A percentile compares a stretch with the other conserved stretches of the same genome.
phyloP scores from a whole-genome alignment of 2,113 vertebrate genomes.

The Petrocephalus zakoni region DNA sequence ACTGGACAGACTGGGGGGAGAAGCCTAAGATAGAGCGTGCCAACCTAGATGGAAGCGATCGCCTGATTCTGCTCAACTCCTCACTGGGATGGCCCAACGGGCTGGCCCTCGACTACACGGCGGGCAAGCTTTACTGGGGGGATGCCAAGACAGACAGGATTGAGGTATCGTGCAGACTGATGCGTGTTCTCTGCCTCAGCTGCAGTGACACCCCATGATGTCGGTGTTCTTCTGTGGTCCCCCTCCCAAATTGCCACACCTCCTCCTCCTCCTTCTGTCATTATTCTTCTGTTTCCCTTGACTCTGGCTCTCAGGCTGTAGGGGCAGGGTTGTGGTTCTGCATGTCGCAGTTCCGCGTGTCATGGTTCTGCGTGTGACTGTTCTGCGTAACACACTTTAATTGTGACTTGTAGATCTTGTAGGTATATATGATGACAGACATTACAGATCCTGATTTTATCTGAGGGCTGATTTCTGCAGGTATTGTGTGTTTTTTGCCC shows the following conservation, averaged over 20 bases:
- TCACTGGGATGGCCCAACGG: conserved; percentile 96
- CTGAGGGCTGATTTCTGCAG: neutral
- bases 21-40: conserved; percentile 90
- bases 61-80: conserved; percentile 78
- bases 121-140: conserved; percentile 93
- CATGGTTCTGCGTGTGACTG: neutral
- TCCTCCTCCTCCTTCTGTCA: neutral
- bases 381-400: neutral
- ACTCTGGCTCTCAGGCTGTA: neutral
- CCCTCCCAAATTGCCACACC: neutral
- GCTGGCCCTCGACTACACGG: conserved; percentile 77
- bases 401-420: neutral
- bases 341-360: neutral
- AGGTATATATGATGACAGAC: neutral
- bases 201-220: neutral
- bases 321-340: neutral
- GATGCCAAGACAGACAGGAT: conserved; percentile 96
- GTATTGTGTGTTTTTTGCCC: neutral
- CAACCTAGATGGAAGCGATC: conserved; percentile 79
- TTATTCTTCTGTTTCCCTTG: neutral
- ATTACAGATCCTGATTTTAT: neutral
- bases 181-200: neutral
- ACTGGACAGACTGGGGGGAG: conserved; percentile 96
- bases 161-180: conserved; percentile 64
- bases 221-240: neutral